These are phyloP conservation scores for Eupsittula cactorum DNA, from an alignment of 2,113 vertebrate genomes.

Conservation along the genomic window DNA sequence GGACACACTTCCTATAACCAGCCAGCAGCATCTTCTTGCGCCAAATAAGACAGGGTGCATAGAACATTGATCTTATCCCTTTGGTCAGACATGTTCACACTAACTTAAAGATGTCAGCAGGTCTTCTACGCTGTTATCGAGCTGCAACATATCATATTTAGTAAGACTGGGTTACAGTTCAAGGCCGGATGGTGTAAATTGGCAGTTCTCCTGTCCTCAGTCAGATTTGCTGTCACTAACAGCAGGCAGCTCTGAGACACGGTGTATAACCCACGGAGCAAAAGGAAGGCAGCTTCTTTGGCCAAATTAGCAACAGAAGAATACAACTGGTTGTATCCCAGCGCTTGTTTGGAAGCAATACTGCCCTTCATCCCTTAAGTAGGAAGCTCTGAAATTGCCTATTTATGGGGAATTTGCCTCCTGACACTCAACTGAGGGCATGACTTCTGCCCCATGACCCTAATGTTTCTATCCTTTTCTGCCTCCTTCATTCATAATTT, in stretches of 20 bases:
- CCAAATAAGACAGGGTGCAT: background rate
- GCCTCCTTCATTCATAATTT: background rate
- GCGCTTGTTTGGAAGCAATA: background rate
- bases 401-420: background rate
- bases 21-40: background rate
- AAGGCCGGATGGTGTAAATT: background rate
- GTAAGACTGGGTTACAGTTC: background rate
- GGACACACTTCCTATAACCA: background rate
- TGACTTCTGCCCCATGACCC: background rate
- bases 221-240: background rate
- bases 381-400: background rate
- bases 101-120: background rate
- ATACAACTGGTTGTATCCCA: background rate
- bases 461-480: background rate
- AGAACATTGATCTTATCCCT: background rate
- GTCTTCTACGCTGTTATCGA: background rate
- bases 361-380: background rate
- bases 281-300: background rate
- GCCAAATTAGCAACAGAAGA: background rate
- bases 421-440: background rate
- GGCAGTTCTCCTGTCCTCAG: background rate
- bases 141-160: background rate
- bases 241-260: background rate
- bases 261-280: background rate
- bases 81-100: background rate